Evolutionary conservation across 2,888 invertebrate species (phyloP).

Genomic region (Myopa tessellatipennis): DNA sequence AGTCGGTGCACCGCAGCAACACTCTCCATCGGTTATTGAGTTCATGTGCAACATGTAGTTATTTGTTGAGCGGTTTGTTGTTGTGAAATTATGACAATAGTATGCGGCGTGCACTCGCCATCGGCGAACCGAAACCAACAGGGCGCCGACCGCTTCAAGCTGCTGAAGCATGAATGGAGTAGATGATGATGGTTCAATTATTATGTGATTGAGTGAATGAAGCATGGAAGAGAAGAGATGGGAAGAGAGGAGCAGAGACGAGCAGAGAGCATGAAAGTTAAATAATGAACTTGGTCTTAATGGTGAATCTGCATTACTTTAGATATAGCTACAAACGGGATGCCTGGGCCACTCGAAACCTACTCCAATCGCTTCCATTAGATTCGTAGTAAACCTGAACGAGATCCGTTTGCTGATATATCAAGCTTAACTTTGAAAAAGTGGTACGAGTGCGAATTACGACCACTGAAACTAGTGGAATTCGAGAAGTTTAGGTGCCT

Average conservation of each 20-base stretch:
- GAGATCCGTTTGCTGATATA: not conserved
- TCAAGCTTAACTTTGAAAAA: no score
- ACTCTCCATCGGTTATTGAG: no score
- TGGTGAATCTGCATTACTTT: no score
- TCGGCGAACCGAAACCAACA: not conserved
- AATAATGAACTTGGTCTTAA: not conserved
- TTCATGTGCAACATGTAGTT: not conserved
- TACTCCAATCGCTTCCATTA: no score
- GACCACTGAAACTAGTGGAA: not conserved
- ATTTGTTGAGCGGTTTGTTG: not conserved
- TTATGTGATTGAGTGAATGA: no score
- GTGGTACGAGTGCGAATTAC: not conserved
- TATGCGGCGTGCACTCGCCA: not conserved
- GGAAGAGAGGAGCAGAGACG: no score
- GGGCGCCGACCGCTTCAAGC: not conserved
- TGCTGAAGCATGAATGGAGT: not conserved
- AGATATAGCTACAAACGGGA: no score
- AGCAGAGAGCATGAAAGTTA: no score
- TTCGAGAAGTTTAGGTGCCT: no score
- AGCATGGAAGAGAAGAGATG: no score
- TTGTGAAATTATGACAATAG: conserved; percentile 6
- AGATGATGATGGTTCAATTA: conserved; percentile 6
- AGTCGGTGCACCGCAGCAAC: no score
- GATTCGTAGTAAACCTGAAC: not conserved
- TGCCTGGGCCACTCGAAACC: no score